Conservation (phyloP, 2,797 vertebrate species). For the Typhlichthys eigenmanni region DNA sequence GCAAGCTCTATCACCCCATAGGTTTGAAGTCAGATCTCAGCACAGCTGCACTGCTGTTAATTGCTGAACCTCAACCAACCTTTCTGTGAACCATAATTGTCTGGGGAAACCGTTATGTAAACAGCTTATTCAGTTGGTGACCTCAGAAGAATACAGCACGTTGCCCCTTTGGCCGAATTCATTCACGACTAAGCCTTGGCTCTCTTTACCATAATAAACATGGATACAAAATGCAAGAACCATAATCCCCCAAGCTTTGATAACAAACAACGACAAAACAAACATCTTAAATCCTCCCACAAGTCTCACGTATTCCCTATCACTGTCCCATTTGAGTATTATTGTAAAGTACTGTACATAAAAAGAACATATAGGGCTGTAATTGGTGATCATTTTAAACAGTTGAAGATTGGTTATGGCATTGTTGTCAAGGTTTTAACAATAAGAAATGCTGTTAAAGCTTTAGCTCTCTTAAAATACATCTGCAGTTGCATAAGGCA, state of each 20-base stretch:
- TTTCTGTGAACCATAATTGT: constrained; percentile 26
- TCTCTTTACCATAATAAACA: neutral
- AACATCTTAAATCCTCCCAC: constrained; percentile 46
- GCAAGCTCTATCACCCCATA: no score
- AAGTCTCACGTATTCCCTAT: constrained; percentile 42
- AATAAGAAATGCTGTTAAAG: neutral
- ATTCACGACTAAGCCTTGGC: constrained; percentile 22
- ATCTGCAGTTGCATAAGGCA: neutral
- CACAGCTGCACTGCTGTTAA: no score
- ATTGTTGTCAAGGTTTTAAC: neutral
- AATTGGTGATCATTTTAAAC: constrained; percentile 15
- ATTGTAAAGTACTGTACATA: constrained; percentile 29
- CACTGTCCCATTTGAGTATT: constrained; percentile 60
- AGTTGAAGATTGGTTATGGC: constrained; percentile 13
- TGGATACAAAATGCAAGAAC: constrained; percentile 15
- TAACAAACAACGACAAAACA: constrained; percentile 52
- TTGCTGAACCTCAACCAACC: no score
- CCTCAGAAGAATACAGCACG: constrained; percentile 27
- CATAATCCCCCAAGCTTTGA: constrained; percentile 48
- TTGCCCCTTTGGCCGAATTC: constrained; percentile 41
- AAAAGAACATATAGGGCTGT: constrained; percentile 32
- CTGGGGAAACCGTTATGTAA: constrained; percentile 40
- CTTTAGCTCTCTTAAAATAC: neutral
- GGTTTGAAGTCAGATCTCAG: no score
- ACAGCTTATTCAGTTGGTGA: constrained; percentile 24